Evolutionary conservation across 2,113 vertebrate genomes (phyloP).

Genomic region (Catharus minimus): DNA sequence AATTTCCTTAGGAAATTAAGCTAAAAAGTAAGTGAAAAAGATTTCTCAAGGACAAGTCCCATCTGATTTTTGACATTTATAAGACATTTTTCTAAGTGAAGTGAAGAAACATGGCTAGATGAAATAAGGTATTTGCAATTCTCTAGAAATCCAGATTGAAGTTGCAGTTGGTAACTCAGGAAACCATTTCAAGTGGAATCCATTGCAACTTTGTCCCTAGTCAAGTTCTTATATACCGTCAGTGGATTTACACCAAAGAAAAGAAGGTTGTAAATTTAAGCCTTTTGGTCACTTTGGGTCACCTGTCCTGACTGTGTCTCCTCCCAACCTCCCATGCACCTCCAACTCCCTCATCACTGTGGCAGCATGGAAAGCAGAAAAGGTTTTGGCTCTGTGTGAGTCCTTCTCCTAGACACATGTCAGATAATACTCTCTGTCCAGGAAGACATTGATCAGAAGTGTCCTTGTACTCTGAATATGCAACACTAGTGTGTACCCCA

Average conservation of each 20-base stretch:
- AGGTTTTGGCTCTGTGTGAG: not conserved
- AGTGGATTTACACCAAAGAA: not conserved
- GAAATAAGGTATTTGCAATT: not conserved
- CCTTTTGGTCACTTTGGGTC: not conserved
- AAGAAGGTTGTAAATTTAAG: not conserved
- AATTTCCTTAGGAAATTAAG: constrained; percentile 39
- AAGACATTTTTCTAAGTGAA: not conserved
- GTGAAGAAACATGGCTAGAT: not conserved
- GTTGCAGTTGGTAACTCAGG: not conserved
- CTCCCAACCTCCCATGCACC: rapidly evolving
- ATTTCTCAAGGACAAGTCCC: constrained; percentile 23
- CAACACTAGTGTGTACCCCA: rapidly evolving
- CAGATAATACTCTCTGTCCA: not conserved
- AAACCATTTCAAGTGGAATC: not conserved
- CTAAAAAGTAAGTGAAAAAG: constrained; percentile 15
- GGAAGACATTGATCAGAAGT: not conserved
- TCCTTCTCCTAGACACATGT: not conserved
- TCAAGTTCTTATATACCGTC: not conserved
- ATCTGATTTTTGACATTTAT: not conserved
- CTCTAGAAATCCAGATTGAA: not conserved
- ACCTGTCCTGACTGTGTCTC: not conserved
- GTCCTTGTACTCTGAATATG: not conserved
- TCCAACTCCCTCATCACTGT: rapidly evolving
- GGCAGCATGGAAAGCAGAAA: not conserved
- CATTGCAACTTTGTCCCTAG: not conserved